Evolutionary conservation across 2,888 invertebrate genomes (phyloP), one percentile per base, ranked within the genome.

Genomic region (Omphaloscelis lunosa): DNA sequence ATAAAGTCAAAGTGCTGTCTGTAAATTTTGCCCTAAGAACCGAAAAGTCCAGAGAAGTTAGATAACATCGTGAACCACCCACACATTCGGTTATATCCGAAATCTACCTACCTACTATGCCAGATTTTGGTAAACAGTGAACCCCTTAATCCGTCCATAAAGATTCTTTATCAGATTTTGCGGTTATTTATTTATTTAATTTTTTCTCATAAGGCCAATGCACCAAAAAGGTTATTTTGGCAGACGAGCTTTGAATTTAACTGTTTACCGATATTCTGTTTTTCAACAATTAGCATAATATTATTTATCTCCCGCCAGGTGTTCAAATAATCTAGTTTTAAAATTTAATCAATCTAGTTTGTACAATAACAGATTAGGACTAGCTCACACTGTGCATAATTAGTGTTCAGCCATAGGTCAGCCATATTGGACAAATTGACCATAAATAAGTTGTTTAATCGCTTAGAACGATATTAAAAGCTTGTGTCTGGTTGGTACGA

Each of bases 381-480:
- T 48, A 27, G 20, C 62, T 63, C 34, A 58, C 12, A 69, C 39
- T 41, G 45, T 77, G n/a, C 6, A 75, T 77, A 78, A 88, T 84
- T 77, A 63, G 39, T 23, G 39, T 17, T 23, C 53, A 65, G 69
- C 74, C 62, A 79, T 68, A 82, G 75, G 80, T 82, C 79, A 85
- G 78, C 66, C 77, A 56, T 77, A 85, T 85, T 66, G 56, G 70
- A 80, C 78, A 87, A 87, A 85, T 87, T 75, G 79, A 75, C 53
- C 75, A 67, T 88, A 86, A 87, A 86, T 79, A 80, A 79, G 61
- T 79, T 62, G 75, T 74, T 83, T 79, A 88, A 85, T 86, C 79
- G 77, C 70, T 79, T 66, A 66, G 53, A 80, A 77, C 58, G 76
- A 84, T 86, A 80, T 77, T 82, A 83, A 77, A 83, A 80, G 77